Conservation (phyloP, 2,113 vertebrate species). For the Barbus barbus region DNA sequence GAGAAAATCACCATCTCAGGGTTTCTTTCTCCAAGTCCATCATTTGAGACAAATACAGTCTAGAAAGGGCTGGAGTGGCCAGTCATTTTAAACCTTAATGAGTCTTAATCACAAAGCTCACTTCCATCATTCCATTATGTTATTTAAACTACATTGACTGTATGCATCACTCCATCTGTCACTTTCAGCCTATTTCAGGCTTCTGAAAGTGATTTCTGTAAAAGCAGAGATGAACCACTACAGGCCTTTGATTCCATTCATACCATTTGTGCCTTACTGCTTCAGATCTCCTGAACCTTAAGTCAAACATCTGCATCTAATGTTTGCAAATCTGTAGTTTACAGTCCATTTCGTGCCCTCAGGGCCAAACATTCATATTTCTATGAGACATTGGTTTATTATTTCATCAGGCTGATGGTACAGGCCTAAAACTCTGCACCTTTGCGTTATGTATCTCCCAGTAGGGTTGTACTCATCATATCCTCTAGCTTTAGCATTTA, state of each 20-base stretch:
- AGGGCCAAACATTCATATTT: too few species aligned
- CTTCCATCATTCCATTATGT: conserved; percentile 64
- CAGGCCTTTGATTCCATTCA: conserved; percentile 12
- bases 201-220: too few species aligned
- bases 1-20: conserved; percentile 90
- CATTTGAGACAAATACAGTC: conserved; percentile 75
- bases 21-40: conserved; percentile 98
- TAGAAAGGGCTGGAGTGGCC: conserved; percentile 33
- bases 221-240: conserved; percentile 5
- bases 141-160: conserved; percentile 44
- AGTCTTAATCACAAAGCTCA: conserved; percentile 51
- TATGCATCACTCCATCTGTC: conserved; percentile 1
- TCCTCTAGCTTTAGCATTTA: conserved; percentile 57
- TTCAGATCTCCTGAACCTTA: conserved; percentile 2
- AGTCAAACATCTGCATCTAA: not conserved
- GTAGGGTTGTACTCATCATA: conserved; percentile 26
- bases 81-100: conserved; percentile 17
- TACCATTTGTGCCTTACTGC: conserved; percentile 32
- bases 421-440: conserved; percentile 13
- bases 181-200: conserved; percentile 10
- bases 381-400: not conserved
- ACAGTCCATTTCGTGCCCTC: not conserved
- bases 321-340: conserved; percentile 35
- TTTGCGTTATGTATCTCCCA: not conserved
- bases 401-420: conserved; percentile 13